A percentile compares a stretch with the other conserved stretches of the same genome.
Evolutionary conservation across 2,797 vertebrate species (phyloP).

Genomic region (Pantherophis alleghaniensis): DNA sequence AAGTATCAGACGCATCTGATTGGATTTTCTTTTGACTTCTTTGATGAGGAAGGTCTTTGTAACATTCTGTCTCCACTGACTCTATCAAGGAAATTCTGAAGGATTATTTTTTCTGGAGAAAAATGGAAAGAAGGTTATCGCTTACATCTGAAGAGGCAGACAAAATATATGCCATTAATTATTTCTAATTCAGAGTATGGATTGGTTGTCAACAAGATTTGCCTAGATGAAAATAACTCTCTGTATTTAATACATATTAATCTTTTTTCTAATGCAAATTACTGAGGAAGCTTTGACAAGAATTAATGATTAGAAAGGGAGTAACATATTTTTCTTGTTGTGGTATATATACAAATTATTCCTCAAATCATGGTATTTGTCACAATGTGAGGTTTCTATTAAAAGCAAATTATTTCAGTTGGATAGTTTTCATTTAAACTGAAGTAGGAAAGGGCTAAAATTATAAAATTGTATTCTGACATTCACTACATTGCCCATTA

Average conservation of each 20-base stretch:
- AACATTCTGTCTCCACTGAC: conserved; percentile 8
- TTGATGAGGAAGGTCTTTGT: conserved; percentile 20
- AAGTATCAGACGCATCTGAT: conserved; percentile 14
- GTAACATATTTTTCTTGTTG: neutral
- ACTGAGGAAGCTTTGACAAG: neutral
- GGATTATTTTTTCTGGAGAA: conserved; percentile 61
- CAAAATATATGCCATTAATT: neutral
- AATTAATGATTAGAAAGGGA: neutral
- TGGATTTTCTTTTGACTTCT: conserved; percentile 29
- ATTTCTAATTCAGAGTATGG: neutral
- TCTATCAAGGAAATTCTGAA: conserved; percentile 53
- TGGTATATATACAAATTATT: neutral
- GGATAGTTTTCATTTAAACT: neutral
- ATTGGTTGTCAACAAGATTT: neutral
- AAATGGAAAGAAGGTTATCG: conserved; percentile 6
- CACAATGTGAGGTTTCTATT: neutral
- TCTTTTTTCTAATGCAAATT: neutral
- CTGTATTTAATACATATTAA: neutral
- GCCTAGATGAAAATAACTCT: neutral
- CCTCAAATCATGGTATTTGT: neutral
- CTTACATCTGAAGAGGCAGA: neutral
- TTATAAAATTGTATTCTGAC: neutral
- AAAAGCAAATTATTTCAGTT: neutral
- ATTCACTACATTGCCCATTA: neutral
- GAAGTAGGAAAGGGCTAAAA: neutral